Evolutionary conservation across 2,888 invertebrate species (phyloP), one percentile per base, ranked within the genome.

Genomic region (Acanthoscelides obtectus): DNA sequence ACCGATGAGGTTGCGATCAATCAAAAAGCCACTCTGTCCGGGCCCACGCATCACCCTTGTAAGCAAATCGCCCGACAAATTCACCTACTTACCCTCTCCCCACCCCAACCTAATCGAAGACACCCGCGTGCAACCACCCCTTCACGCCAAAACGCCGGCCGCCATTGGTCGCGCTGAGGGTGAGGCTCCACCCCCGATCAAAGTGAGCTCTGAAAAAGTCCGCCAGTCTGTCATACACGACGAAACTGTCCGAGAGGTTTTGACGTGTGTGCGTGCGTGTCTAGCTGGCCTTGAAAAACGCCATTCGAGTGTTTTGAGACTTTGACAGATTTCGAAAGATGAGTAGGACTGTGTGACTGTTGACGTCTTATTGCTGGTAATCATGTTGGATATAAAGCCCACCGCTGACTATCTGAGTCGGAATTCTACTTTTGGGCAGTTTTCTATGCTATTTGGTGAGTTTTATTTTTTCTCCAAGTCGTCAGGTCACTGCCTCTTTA

Each of bases 391-490:
- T 90, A 95, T 96, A 85, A 96, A 96, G 88, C 93, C 93, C 83
- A 93, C 95, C 83, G 93, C 95, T 87, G 95, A 95, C 90, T 95
- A 96, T 88, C 90, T 96, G 84, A 92, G 95, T 88, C 93, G 95
- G 85, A 93, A 94, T 85, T 95, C 95, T 85, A 94, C 95, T 77
- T 95, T 96, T 87, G 94, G 95, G 87, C 96, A 96, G 88, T 94
- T 96, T 90, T 95, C 96, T 87, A 96, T 96, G 96, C 90, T 96
- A 84, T 95, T 96, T 88, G 95, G 95, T 95, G 92, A 88, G 72
- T 78, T 12, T 12, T 12, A 12, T 45, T 45, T 12, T 1, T 45
- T 45, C n/a, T 67, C 20, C n/a, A n/a, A 67, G 22, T 22, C n/a
- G n/a, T n/a, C n/a, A n/a, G n/a, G n/a, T n/a, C n/a, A n/a, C n/a